Evolutionary conservation across 1,140 invertebrate species (phyloP), one percentile per base, ranked within the genome.

Genomic region (Drosophila baimaii): DNA sequence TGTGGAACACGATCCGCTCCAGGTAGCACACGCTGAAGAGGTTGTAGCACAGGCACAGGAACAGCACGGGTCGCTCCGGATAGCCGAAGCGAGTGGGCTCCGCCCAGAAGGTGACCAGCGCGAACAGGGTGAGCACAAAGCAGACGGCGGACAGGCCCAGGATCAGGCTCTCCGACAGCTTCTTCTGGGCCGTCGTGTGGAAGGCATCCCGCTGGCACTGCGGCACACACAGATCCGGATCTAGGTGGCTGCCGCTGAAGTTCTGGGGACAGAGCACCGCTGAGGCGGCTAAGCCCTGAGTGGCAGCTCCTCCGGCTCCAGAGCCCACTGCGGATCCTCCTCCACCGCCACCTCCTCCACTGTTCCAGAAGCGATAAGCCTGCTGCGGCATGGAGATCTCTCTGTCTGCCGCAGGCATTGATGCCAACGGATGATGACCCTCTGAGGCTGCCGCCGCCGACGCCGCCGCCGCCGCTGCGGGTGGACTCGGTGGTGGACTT

Each of bases 21-120:
- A 92, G 72, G 55, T 92, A 91, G 68, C 91, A 91, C 5, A 96
- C 92, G 39, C 95, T 95, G 41, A 96, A 95, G 3, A 97, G 93
- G 82, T 96, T 95, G 91, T 97, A 97, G 91, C 97, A 97, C 9
- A 97, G 93, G n/a, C 96, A 95, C 31, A 98, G 93, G 93, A 97
- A 97, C n/a, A 98, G 94, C 41, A 97, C 95, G 0, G 97, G 96
- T 37, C 96, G 93, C 86, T 97, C 97, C 0, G 97, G 97, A 92
- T 97, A 97, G 17, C 95, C 94, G 85, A 97, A 97, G 71, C 96
- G 93, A 19, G 95, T 94, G 0, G 96, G 95, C 81, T 98, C 97
- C 35, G 98, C 95, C 91, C 97, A 95, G 92, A 98, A 99, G 0
- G 98, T 98, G 23, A 97, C 93, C 61, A 98, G 92, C 0, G 97